Conservation (phyloP, 2,113 vertebrate genomes). For the Dendropsophus ebraccatus region DNA sequence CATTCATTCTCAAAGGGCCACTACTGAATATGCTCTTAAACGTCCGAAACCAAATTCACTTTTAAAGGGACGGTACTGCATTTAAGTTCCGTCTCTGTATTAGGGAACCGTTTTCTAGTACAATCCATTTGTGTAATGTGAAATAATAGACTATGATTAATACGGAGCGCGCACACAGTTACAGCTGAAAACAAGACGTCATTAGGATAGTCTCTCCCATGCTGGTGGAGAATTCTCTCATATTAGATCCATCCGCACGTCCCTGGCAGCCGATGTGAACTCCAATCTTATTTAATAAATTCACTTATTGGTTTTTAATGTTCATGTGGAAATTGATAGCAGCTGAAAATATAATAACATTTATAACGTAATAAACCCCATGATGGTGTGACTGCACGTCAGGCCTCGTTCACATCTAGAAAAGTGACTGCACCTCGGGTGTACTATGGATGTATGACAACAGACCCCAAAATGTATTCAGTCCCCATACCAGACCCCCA, state of each 20-base stretch:
- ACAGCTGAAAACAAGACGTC: constrained; percentile 7
- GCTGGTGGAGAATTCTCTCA: constrained; percentile 4
- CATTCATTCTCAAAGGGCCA: no score
- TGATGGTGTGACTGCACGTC: not conserved
- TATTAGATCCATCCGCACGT: not conserved
- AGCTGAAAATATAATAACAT: not conserved
- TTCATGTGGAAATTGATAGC: not conserved
- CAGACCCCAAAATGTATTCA: no score
- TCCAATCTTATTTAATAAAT: not conserved
- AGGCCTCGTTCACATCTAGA: no score
- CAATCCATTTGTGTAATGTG: not conserved
- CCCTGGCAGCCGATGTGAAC: not conserved
- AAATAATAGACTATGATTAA: constrained; percentile 30
- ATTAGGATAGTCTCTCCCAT: constrained; percentile 23
- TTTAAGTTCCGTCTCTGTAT: no score
- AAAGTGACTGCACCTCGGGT: no score
- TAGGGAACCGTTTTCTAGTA: no score
- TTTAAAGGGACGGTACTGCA: no score
- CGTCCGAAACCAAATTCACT: no score
- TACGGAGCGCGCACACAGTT: not conserved
- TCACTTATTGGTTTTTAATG: not conserved
- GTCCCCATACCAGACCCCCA: no score
- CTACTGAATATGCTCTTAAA: no score
- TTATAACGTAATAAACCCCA: not conserved
- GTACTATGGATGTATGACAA: no score